Base-by-base conservation (phyloP, 2,888 invertebrate genomes). In the Tetramorium bicarinatum region DNA sequence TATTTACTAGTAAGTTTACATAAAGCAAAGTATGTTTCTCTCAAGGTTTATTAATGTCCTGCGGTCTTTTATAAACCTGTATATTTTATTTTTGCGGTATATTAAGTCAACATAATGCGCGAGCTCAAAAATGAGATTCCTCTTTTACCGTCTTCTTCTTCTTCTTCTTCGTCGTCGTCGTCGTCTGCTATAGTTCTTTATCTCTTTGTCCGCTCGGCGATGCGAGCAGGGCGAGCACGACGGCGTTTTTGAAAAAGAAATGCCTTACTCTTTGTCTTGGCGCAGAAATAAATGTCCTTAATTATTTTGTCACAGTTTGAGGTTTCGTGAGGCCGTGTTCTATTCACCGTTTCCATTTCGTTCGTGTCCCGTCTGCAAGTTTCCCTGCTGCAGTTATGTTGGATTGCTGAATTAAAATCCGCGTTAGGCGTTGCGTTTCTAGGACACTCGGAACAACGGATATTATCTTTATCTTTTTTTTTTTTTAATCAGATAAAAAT, bases 321-420 rank as follows among this genome's bases (percentile, higher is more conserved):
- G 15, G 34, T 75, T 75, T 74, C 29, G 29, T 0, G 4, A 4
- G n/a, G 29, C 8, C 59, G 18, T 59, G 18, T 59, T 29, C 34
- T 34, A 34, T 47, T 75, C 61, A 34, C 3, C 34, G 29, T 75
- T 75, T 74, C 29, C 15, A 47, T 11, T 25, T 29, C 15, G 15
- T 29, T 74, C 25, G 44, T 13, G 7, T 41, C 21, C n/a, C 21
- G 11, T 49, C n/a, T n/a, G n/a, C 7, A 29, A 41, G 59, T 61
- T 54, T 29, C 59, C 15, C 29, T 29, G 67, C 29, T 29, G 67
- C 74, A 81, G 85, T 87, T 85, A 83, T 69, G 38, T 81, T 64
- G 52, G 61, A n/a, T 34, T 3, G 34, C 4, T 59, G 18, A 44
- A 44, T 59, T 59, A 56, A 72, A 11, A 29, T 59, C 13, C 9